These are phyloP conservation scores for Euschistus heros DNA, from an alignment of 1,140 invertebrate species.

Conservation along the genomic window DNA sequence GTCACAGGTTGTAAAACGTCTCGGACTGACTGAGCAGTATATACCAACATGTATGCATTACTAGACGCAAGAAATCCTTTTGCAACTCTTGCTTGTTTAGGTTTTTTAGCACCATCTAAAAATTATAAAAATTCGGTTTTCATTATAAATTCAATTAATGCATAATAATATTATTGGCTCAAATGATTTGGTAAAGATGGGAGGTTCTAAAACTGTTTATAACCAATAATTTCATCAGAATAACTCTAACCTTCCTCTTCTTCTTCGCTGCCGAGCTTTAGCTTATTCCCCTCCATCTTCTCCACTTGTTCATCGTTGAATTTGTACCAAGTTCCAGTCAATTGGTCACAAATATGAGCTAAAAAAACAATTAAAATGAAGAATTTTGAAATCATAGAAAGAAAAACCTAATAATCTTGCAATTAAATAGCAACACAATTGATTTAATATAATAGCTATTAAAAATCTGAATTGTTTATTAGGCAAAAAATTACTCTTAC, in stretches of 20 bases:
- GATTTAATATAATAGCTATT: not conserved
- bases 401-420: not conserved
- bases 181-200: too few relatives aligned
- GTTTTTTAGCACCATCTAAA: conserved; percentile 36
- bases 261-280: conserved; percentile 42
- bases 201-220: too few relatives aligned
- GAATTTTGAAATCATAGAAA: not conserved
- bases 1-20: conserved; percentile 7
- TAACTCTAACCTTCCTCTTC: conserved; percentile 36
- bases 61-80: conserved; percentile 42
- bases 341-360: conserved; percentile 47
- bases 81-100: conserved; percentile 37
- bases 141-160: too few relatives aligned
- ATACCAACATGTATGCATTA: conserved; percentile 59
- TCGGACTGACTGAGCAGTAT: conserved; percentile 34
- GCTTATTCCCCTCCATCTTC: conserved; percentile 44
- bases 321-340: conserved; percentile 48
- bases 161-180: too few relatives aligned
- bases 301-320: conserved; percentile 61
- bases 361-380: conserved; percentile 20
- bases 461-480: too few relatives aligned
- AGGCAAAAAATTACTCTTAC: too few relatives aligned
- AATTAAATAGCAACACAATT: not conserved
- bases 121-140: not conserved
- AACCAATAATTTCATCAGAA: not conserved